Base-by-base conservation (phyloP, 2,797 vertebrate genomes). In the Sparus aurata region DNA sequence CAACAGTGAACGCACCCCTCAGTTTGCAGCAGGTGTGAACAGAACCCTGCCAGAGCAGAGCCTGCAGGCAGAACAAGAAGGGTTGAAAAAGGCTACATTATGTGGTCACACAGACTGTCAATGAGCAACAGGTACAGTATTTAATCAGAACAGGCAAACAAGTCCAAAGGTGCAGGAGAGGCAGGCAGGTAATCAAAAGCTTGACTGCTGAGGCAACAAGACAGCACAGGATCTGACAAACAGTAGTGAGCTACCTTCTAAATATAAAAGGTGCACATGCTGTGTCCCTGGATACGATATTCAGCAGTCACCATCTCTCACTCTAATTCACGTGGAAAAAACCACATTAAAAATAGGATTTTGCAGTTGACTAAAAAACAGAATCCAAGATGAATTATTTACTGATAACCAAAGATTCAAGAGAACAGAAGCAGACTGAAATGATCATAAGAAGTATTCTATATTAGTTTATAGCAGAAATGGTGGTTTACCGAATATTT, bases 131-230 rank as follows among this genome's bases (percentile, higher is more conserved):
- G 16, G 17, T 46, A 55, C 5, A 53, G 52, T 12, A n/a, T 54
- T n/a, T 49, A 47, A 53, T 20, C 30, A 25, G 23, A 66, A 41
- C 41, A 73, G 45, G 27, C 43, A 60, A 49, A 76, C 27, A 53
- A 61, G 59, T 66, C 41, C 59, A 72, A 69, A 83, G 52, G 49
- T 77, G 52, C 25, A 68, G 46, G 49, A 80, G 41, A 64, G 17
- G 34, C 64, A 77, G 62, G 23, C 43, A 59, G 25, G 46, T 58
- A 79, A 76, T 80, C 13, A 62, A 76, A 69, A 30, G 47, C 25
- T 50, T 41, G 22, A 54, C 46, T 38, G 25, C 69, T 52, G 27
- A 69, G 62, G 53, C 47, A 49, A 64, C 58, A 30, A 46, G 45
- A n/a, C 41, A 67, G 68, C 20, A 71, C 3, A 66, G 41, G 58